Base-by-base conservation (phyloP, 1,140 invertebrate genomes). In the Drosophila nikananu region DNA sequence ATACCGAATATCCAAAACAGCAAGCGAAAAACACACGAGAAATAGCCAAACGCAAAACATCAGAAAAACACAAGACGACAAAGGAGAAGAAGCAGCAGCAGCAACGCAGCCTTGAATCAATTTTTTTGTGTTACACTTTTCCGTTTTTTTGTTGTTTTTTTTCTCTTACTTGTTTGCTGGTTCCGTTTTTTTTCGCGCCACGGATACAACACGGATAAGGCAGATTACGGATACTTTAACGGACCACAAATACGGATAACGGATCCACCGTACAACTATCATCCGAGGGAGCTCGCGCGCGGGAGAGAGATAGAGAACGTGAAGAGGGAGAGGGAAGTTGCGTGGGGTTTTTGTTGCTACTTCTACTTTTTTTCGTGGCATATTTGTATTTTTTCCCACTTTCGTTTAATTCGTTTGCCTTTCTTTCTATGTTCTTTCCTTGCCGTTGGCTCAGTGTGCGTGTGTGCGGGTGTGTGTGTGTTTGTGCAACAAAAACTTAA, bases 281-380 rank as follows among this genome's bases (percentile, higher is more conserved):
- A 39, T 57, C 54, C 35, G 54, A 35, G 63, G n/a, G 63, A 65
- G 37, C 25, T 35, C 21, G 55, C 30, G 35, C 27, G 41, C 32
- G 42, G 19, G 32, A 19, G 41, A 9, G 32, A 48, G 59, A 55
- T 37, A 72, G 59, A 30, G 25, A 32, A 32, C 21, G 48, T 30
- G 15, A 21, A n/a, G 42, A 21, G 64, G 55, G 55, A 52, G 32
- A 23, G 52, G 32, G 54, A 57, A 57, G 54, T 60, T 66, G 71
- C 63, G 46, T 64, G 51, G 37, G 54, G 59, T 44, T 59, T 65
- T 55, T 65, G 60, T 41, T 70, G 39, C n/a, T 71, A 65, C 49
- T 77, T 51, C 44, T 58, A 42, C 15, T 72, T 46, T 54, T 83
- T 83, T 83, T 83, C 81, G 81, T 83, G 81, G 81, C 81, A 83